Base-by-base conservation (phyloP, 2,113 vertebrate genomes). In the Serilophus lunatus region DNA sequence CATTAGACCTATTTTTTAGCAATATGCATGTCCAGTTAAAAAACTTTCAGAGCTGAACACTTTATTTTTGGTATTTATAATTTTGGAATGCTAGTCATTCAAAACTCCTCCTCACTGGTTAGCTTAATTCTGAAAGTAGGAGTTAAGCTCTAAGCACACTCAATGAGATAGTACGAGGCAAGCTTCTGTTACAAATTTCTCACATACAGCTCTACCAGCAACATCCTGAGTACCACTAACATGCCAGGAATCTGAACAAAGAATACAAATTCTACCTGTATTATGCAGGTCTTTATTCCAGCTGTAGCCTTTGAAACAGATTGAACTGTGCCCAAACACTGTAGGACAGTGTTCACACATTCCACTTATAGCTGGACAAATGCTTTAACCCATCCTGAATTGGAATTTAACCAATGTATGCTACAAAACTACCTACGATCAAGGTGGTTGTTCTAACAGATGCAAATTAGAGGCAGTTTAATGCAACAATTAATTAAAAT, bases 341-440 rank as follows among this genome's bases (percentile, higher is more conserved):
- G 20, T 14, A 47, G 79, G 36, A 60, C 36, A 45, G 12, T 3
- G 2, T 3, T 78, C 47, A 92, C 38, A 69, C 36, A 38, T 47
- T 82, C n/a, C 40, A 60, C 35, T 82, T 60, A 7, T 0, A 65
- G 12, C 1, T 2, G 28, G n/a, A 69, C 23, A 95, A 79, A 91
- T 53, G 53, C 28, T 64, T 91, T 64, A 92, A 65, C 15, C 19
- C 31, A 71, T 26, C 15, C 11, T 2, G 6, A 79, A 49, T n/a
- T 84, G 44, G 9, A 53, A 42, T 56, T 65, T n/a, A 68, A 75
- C 7, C 16, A 54, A 65, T 7, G 47, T 23, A 69, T 1, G 3
- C 18, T 49, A 44, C 12, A 16, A 54, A 87, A 45, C 0, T 2
- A 64, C 9, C 3, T 66, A 40, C 0, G 0, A 70, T 53, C 17